phyloP scores from a whole-genome alignment of 2,888 invertebrate genomes.

The Morpho deidamia region DNA sequence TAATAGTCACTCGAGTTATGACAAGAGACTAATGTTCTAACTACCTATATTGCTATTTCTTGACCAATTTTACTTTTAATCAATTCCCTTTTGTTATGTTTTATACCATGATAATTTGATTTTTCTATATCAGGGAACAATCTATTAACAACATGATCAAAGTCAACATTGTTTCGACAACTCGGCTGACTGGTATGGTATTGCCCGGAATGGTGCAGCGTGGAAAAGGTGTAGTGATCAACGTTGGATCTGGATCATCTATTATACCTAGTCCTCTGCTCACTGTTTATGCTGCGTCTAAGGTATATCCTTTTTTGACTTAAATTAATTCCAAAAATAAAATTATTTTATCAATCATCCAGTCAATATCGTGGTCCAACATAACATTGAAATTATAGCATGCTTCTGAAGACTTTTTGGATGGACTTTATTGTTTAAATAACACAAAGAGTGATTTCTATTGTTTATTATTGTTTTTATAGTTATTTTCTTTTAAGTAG shows the following conservation, averaged over 20 bases:
- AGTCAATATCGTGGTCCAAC: too few relatives aligned
- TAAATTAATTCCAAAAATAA: background rate
- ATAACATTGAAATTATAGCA: too few relatives aligned
- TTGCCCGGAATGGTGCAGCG: constrained; percentile 91
- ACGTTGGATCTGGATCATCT: constrained; percentile 91
- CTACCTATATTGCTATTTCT: too few relatives aligned
- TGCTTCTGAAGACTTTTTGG: too few relatives aligned
- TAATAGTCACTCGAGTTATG: too few relatives aligned
- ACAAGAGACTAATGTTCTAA: too few relatives aligned
- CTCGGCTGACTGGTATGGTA: constrained; percentile 90
- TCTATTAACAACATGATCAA: constrained; percentile 83
- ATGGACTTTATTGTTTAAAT: too few relatives aligned
- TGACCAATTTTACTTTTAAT: too few relatives aligned
- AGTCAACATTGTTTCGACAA: constrained; percentile 88
- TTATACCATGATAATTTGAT: background rate
- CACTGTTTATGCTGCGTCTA: constrained; percentile 92
- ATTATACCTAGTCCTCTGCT: constrained; percentile 89
- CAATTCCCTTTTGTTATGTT: too few relatives aligned
- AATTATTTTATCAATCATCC: background rate
- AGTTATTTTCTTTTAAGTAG: too few relatives aligned
- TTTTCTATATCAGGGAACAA: constrained; percentile 64
- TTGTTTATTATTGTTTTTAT: too few relatives aligned
- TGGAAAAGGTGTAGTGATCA: constrained; percentile 90
- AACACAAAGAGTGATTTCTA: too few relatives aligned
- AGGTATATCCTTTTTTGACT: constrained; percentile 69